Evolutionary conservation across 2,888 invertebrate genomes (phyloP), one percentile per base, ranked within the genome.

Genomic region (Linyphia triangularis): DNA sequence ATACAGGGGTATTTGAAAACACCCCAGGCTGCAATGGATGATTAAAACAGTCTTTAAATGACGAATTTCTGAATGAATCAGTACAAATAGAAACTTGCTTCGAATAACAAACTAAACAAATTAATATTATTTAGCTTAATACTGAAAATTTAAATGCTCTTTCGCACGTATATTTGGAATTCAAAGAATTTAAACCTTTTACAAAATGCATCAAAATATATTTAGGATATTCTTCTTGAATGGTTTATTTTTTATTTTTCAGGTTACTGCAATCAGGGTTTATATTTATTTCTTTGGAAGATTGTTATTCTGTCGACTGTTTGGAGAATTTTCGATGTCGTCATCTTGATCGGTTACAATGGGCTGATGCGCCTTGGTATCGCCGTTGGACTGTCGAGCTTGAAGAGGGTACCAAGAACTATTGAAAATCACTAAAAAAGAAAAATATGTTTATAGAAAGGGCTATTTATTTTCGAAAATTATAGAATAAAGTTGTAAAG

Each of bases 391-490:
- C 24, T 73, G 70, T 30, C 73, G 59, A 63, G 86, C 77, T 22
- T 77, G 69, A 4, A 89, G 67, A 24, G 89, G 89, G 22, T 85
- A 89, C 89, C 89, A 89, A 4, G 85, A 57, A 4, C 86, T 77
- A 57, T 89, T 89, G 3, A 78, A 24, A 13, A 77, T 26, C 6
- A 59, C 89, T 89, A 19, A 30, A 77, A 82, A 6, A 24, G 7
- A 70, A 77, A 13, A 7, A 59, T n/a, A n/a, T n/a, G n/a, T n/a
- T n/a, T n/a, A n/a, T n/a, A n/a, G n/a, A n/a, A n/a, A n/a, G n/a
- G n/a, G n/a, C n/a, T n/a, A n/a, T n/a, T n/a, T n/a, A n/a, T n/a
- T n/a, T n/a, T n/a, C n/a, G n/a, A n/a, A n/a, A n/a, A n/a, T n/a
- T n/a, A n/a, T n/a, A n/a, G n/a, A n/a, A n/a, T n/a, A n/a, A n/a